Evolutionary conservation across 2,888 invertebrate species (phyloP).

Genomic region (Coleophora deauratella): DNA sequence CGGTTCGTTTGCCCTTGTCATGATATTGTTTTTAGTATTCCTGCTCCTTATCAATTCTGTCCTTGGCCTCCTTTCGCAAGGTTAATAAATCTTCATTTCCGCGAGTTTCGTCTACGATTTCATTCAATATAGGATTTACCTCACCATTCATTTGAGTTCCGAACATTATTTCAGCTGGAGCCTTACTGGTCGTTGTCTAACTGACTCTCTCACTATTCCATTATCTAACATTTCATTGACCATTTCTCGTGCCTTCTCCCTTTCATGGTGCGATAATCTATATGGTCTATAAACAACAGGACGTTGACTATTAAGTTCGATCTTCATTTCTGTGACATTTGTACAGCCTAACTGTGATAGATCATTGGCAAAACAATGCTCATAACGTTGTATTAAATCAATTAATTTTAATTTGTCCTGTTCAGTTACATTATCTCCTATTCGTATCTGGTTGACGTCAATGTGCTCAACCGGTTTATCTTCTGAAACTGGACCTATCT

Average conservation of each 20-base stretch:
- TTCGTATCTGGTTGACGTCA: slow-evolving; percentile 1
- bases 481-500: no score
- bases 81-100: no score
- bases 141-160: background rate
- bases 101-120: background rate
- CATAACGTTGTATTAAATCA: slow-evolving; percentile 6
- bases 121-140: background rate
- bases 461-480: no score
- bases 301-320: slow-evolving; percentile 12
- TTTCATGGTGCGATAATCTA: slow-evolving; percentile 11
- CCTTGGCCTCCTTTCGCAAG: background rate
- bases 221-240: slow-evolving; percentile 14
- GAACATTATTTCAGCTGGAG: slow-evolving; percentile 1
- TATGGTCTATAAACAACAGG: slow-evolving; percentile 18
- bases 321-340: slow-evolving; percentile 14
- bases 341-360: slow-evolving; percentile 16
- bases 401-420: slow-evolving; percentile 5
- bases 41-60: background rate
- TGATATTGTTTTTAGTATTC: background rate
- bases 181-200: background rate
- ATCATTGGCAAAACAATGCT: slow-evolving; percentile 16
- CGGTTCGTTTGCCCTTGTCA: background rate
- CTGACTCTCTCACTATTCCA: slow-evolving; percentile 13
- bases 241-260: slow-evolving; percentile 12
- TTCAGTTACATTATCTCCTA: slow-evolving; percentile 2